phyloP scores from a whole-genome alignment of 2,113 vertebrate species.

The Tretioscincus oriximinensis region DNA sequence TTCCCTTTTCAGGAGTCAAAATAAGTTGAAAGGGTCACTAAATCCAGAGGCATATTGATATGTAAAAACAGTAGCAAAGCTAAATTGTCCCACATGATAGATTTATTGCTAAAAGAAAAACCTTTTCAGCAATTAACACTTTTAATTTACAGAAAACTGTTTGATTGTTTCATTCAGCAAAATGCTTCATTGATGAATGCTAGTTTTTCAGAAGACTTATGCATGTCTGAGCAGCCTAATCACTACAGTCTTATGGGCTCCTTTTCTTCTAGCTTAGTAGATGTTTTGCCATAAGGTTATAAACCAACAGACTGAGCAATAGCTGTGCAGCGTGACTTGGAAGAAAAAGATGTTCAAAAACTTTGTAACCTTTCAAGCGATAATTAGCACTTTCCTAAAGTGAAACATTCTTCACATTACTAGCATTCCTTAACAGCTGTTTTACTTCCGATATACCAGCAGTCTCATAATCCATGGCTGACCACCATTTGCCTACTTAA shows the following conservation, averaged over 20 bases:
- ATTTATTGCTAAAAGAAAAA: not conserved
- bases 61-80: not conserved
- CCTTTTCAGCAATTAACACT: not conserved
- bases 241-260: not conserved
- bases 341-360: slow-evolving; percentile 3
- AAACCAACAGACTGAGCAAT: slow-evolving; percentile 12
- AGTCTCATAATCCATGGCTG: not conserved
- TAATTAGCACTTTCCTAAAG: slow-evolving; percentile 24
- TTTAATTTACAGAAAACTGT: not conserved
- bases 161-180: not conserved
- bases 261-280: slow-evolving; percentile 3
- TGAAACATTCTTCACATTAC: slow-evolving; percentile 15
- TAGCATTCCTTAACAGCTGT: slow-evolving; percentile 16
- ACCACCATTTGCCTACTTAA: not conserved
- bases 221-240: not conserved
- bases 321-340: not conserved
- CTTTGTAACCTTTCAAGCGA: slow-evolving; percentile 7
- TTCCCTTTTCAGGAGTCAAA: not conserved
- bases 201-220: not conserved
- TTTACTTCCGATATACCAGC: slow-evolving; percentile 22
- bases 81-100: not conserved
- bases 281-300: not conserved
- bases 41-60: not conserved
- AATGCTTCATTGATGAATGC: not conserved
- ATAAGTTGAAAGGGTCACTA: not conserved